Conservation (phyloP, 1,140 invertebrate genomes). For the Arion vulgaris region DNA sequence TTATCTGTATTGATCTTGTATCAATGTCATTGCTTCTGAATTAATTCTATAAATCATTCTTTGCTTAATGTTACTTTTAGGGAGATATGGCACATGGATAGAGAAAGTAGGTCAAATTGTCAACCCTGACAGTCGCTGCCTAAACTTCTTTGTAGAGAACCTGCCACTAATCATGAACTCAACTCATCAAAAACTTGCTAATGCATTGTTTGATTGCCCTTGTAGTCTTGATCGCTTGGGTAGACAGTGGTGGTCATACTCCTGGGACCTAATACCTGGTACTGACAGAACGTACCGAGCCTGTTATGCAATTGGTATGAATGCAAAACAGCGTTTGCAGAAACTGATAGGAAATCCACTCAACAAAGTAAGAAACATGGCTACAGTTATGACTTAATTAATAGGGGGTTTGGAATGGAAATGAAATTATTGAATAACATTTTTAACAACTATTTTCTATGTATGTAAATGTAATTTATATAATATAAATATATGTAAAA, state of each 20-base stretch:
- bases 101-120: constrained; percentile 14
- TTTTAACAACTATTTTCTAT: too few species aligned
- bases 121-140: constrained; percentile 13
- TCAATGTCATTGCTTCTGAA: too few species aligned
- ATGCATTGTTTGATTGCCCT: constrained; percentile 1
- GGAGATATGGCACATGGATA: constrained; percentile 1
- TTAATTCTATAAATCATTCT: too few species aligned
- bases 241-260: constrained; percentile 8
- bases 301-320: neutral
- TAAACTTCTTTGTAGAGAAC: neutral
- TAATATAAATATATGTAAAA: too few species aligned
- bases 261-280: neutral
- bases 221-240: constrained; percentile 11
- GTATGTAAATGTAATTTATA: too few species aligned
- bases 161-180: neutral
- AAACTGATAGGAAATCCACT: constrained; percentile 5
- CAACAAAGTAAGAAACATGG: constrained; percentile 17
- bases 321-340: neutral
- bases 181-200: neutral
- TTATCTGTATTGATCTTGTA: too few species aligned
- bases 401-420: too few species aligned
- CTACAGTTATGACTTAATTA: neutral
- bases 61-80: neutral
- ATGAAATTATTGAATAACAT: too few species aligned
- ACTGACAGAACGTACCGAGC: neutral